Evolutionary conservation across 23 tunicate genomes (phyloP).

Genomic region (Halocynthia aurantium): DNA sequence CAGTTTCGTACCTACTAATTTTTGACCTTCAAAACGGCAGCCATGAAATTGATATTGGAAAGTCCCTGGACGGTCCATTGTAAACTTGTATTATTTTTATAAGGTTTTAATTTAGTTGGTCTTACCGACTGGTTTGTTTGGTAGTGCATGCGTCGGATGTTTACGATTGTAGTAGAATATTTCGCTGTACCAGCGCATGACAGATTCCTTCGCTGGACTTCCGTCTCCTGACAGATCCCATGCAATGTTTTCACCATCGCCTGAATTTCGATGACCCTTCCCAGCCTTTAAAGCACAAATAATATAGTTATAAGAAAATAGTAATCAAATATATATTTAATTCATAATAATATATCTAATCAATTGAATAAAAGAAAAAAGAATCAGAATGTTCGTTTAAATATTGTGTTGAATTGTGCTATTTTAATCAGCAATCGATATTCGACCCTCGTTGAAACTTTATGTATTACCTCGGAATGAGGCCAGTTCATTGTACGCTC

Average conservation of each 20-base stretch:
- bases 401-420: too few species aligned
- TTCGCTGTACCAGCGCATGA: slow-evolving; percentile 85
- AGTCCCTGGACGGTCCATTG: too few species aligned
- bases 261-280: slow-evolving; percentile 25
- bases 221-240: slow-evolving; percentile 89
- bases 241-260: slow-evolving; percentile 96
- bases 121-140: slow-evolving; percentile 66
- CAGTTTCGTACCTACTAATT: too few species aligned
- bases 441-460: too few species aligned
- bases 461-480: slow-evolving; percentile 66
- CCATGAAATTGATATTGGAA: too few species aligned
- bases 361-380: not conserved
- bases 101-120: not conserved
- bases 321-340: too few species aligned
- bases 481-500: slow-evolving; percentile 77
- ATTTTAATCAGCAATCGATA: too few species aligned
- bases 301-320: not conserved
- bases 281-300: slow-evolving; percentile 39
- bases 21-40: too few species aligned
- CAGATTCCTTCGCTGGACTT: slow-evolving; percentile 75
- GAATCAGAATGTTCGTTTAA: too few species aligned
- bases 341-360: not conserved
- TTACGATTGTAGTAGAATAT: slow-evolving; percentile 66
- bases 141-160: slow-evolving; percentile 31
- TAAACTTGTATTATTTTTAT: too few species aligned